Conservation (phyloP, 2,797 vertebrate species). For the Vireo griseus region DNA sequence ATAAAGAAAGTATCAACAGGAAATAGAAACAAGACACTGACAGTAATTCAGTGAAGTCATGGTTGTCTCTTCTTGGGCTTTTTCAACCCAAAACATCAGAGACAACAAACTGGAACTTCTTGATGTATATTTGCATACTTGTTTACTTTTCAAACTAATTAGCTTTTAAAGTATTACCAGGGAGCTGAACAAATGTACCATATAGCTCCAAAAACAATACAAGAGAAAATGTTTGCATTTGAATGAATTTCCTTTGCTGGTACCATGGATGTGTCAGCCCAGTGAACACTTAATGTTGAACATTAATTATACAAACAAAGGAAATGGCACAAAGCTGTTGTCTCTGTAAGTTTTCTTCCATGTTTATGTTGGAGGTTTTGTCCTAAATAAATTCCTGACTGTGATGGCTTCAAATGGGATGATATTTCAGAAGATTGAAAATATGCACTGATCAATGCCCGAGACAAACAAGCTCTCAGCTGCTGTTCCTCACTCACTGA, state of each 20-base stretch:
- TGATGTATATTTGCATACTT: conserved; percentile 35
- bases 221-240: conserved; percentile 58
- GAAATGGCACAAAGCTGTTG: conserved; percentile 32
- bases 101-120: conserved; percentile 25
- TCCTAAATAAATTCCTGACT: conserved; percentile 44
- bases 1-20: not conserved
- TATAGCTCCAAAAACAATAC: conserved; percentile 39
- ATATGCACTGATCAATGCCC: not conserved
- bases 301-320: conserved; percentile 65
- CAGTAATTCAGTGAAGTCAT: not conserved
- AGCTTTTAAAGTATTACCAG: conserved; percentile 50
- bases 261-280: conserved; percentile 19
- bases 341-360: conserved; percentile 33
- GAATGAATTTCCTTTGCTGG: conserved; percentile 54
- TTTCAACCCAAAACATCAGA: conserved; percentile 41
- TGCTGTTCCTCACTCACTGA: not conserved
- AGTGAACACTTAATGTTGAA: conserved; percentile 58
- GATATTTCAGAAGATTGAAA: conserved; percentile 42
- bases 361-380: conserved; percentile 6
- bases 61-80: not conserved
- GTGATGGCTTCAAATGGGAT: not conserved
- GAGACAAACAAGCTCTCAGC: not conserved
- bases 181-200: conserved; percentile 51
- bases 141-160: conserved; percentile 72
- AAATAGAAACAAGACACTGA: not conserved